These are phyloP conservation scores for Genyomyrus donnyi DNA, from an alignment of 2,113 vertebrate genomes.

Conservation along the genomic window DNA sequence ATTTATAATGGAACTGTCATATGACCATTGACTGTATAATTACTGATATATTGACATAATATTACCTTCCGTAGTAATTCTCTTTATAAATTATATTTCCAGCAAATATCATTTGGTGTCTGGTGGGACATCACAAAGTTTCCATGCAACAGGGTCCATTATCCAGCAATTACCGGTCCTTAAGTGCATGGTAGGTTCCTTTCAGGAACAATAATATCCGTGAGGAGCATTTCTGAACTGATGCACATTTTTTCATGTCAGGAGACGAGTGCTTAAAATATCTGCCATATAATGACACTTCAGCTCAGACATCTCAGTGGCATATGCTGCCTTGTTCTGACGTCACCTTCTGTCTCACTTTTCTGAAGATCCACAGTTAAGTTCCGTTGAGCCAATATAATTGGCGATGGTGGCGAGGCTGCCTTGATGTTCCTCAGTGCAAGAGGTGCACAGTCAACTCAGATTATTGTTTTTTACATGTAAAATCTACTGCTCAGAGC, in stretches of 20 bases:
- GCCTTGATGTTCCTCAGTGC: background rate
- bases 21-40: background rate
- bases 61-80: background rate
- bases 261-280: background rate
- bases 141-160: background rate
- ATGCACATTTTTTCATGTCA: background rate
- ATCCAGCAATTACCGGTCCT: background rate
- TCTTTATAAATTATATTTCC: constrained; percentile 10
- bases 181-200: background rate
- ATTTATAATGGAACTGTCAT: background rate
- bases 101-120: background rate
- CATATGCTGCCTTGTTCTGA: background rate
- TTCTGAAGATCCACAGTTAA: background rate
- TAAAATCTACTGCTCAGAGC: background rate
- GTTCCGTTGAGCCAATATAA: background rate
- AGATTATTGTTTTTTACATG: background rate
- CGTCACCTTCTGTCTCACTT: background rate
- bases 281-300: background rate
- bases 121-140: background rate
- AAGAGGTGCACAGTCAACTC: background rate
- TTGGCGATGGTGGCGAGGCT: background rate
- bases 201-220: background rate
- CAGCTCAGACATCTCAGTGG: background rate
- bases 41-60: constrained; percentile 6
- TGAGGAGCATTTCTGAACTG: background rate